Evolutionary conservation across 2,113 vertebrate species (phyloP), one percentile per base, ranked within the genome.

Genomic region (Leuciscus idus): DNA sequence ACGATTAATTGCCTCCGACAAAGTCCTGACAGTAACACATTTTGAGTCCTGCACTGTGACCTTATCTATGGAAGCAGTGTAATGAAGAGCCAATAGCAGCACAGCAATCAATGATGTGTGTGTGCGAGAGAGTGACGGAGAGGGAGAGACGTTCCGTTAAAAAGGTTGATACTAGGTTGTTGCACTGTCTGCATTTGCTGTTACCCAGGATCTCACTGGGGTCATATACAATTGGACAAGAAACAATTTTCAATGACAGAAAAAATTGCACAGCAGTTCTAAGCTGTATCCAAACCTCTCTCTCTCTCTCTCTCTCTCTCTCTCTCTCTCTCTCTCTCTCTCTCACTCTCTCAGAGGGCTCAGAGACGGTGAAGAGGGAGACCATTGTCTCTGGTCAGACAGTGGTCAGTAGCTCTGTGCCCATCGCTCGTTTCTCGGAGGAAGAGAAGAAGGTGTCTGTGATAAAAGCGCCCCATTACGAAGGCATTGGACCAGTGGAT

Each of bases 381-480:
- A 94, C 95, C 0, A 94, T 96, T 89, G 91, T 94, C 62, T 90
- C 95, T 83, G 94, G 97, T 87, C 91, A 89, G 88, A 90, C 87
- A 85, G 92, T 91, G 83, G 87, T 94, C 90, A 95, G 94, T 91
- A 96, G 94, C 92, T 95, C 96, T 19, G 95, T 97, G 82, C 98
- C 98, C 13, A 96, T 99, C 72, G 98, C 96, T 90, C 95, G 96
- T 79, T 96, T 97, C 89, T 97, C 96, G 0, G 97, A 99, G 86
- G 97, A 99, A 88, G 97, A 98, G 92, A 98, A 96, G 92, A 98
- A 92, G 90, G 96, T 99, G 85, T 98, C 97, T 1, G 50, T 89
- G 43, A 81, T 87, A 39, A 97, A 96, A 93, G 95, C 96, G 0
- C 96, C 96, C 0, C 96, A 97, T 91, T 97, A 97, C 94, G 90